These are phyloP conservation scores for Polylopha cassiicola DNA, from an alignment of 2,888 invertebrate species.

Conservation along the genomic window DNA sequence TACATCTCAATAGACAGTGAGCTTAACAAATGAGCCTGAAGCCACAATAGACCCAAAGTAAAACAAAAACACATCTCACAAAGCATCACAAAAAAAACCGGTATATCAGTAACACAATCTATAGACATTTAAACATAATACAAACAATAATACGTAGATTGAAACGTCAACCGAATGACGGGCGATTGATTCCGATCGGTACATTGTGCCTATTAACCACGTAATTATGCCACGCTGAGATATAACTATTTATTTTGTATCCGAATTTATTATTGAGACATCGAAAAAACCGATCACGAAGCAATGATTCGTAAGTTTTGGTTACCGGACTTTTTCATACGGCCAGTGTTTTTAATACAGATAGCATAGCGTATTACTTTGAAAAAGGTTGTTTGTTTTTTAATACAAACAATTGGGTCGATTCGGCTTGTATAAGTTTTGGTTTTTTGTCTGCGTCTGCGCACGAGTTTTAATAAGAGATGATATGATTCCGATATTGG, in stretches of 20 bases:
- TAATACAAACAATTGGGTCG: constrained; percentile 24
- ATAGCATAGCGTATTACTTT: too few species aligned
- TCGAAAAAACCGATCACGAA: constrained; percentile 57
- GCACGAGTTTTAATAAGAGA: constrained; percentile 15
- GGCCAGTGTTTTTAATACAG: constrained; percentile 49
- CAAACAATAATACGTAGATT: constrained; percentile 75
- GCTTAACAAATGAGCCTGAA: constrained; percentile 4
- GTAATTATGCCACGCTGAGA: constrained; percentile 72
- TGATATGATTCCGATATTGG: constrained; percentile 19
- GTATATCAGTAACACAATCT: constrained; percentile 77
- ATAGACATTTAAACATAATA: constrained; percentile 71
- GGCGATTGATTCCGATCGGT: constrained; percentile 65
- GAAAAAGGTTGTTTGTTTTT: constrained; percentile 37
- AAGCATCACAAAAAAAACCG: constrained; percentile 51
- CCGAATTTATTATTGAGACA: constrained; percentile 66
- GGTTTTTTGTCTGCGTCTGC: constrained; percentile 18
- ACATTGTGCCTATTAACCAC: constrained; percentile 71
- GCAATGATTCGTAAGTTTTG: constrained; percentile 64
- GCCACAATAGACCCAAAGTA: constrained; percentile 21
- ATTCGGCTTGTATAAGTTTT: constrained; percentile 9
- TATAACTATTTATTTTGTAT: constrained; percentile 71
- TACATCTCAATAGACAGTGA: too few species aligned
- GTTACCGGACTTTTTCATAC: constrained; percentile 38
- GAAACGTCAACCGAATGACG: constrained; percentile 73
- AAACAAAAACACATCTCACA: constrained; percentile 57